Conservation (phyloP, 2,888 invertebrate genomes). For the Flexamia atlantica region DNA sequence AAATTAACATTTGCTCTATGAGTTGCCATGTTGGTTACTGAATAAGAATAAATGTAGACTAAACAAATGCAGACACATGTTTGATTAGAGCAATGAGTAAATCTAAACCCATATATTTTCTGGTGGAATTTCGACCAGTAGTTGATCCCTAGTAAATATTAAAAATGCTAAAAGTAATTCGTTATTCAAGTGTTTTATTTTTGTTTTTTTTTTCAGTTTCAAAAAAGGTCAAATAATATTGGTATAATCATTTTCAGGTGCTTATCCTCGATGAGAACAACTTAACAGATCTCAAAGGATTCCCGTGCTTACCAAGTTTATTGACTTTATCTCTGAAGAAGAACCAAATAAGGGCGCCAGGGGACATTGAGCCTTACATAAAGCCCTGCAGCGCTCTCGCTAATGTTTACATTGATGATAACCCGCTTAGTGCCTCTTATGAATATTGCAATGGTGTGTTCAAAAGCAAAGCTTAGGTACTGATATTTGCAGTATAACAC, state of each 20-base stretch:
- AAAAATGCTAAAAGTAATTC: too few species aligned
- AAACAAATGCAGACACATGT: too few species aligned
- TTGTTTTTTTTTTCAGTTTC: too few species aligned
- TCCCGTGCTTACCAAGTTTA: constrained; percentile 76
- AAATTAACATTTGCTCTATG: too few species aligned
- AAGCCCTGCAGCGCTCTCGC: background rate
- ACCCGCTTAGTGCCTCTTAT: constrained; percentile 33
- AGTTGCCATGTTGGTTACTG: too few species aligned
- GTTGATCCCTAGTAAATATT: too few species aligned
- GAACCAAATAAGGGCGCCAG: constrained; percentile 62
- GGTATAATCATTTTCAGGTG: constrained; percentile 60
- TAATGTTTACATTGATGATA: constrained; percentile 43
- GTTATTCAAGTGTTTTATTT: too few species aligned
- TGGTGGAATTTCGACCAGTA: too few species aligned
- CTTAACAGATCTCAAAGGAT: constrained; percentile 73
- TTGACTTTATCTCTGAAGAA: constrained; percentile 74
- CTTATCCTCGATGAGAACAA: constrained; percentile 65
- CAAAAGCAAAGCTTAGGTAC: background rate
- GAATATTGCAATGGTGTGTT: constrained; percentile 29
- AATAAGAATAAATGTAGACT: too few species aligned
- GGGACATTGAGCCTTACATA: constrained; percentile 47
- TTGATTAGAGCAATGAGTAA: too few species aligned
- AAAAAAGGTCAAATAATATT: too few species aligned
- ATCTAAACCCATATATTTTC: too few species aligned
- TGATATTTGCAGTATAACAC: background rate